Conservation (phyloP, 2,113 vertebrate species). For the Macquaria australasica region DNA sequence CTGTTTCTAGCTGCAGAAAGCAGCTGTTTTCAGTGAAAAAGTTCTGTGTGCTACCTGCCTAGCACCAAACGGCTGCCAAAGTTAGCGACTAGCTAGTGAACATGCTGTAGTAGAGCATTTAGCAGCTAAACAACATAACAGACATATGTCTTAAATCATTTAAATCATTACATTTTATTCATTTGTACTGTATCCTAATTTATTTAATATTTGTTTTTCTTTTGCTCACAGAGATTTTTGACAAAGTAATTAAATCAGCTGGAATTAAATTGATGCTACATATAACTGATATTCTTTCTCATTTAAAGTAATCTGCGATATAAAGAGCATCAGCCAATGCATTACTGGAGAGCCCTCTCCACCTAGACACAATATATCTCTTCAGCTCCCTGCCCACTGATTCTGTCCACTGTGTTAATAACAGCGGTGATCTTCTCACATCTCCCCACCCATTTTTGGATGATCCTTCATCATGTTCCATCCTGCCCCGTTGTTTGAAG, state of each 20-base stretch:
- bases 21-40: too few species aligned
- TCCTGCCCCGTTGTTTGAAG: constrained; percentile 7
- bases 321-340: neutral
- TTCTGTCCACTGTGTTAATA: neutral
- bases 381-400: neutral
- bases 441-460: constrained; percentile 8
- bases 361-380: neutral
- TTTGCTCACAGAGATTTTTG: neutral
- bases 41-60: too few species aligned
- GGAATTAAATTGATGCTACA: neutral
- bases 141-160: too few species aligned
- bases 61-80: neutral
- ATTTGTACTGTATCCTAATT: neutral
- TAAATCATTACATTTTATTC: neutral
- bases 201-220: too few species aligned
- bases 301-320: neutral
- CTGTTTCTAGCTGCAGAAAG: neutral
- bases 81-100: neutral
- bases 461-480: neutral
- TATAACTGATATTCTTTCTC: neutral
- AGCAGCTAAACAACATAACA: neutral
- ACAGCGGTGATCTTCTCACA: constrained; percentile 29
- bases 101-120: neutral
- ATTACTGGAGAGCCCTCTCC: neutral
- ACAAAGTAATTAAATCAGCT: neutral